phyloP scores from a whole-genome alignment of 1,140 invertebrate genomes.

The Drosophila murphyi region DNA sequence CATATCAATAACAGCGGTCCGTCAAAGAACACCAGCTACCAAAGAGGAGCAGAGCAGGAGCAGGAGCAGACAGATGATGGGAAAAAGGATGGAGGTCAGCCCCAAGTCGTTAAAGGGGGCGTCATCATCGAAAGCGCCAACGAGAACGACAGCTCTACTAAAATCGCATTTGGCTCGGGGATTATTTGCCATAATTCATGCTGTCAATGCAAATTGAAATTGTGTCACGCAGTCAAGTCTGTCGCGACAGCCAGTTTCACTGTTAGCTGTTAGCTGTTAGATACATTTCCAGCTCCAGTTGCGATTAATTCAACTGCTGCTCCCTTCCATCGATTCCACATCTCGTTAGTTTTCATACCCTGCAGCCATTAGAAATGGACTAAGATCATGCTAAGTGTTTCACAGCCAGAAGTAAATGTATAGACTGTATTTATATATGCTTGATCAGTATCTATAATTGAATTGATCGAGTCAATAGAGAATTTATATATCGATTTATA shows the following conservation, averaged over 20 bases:
- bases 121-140: background rate
- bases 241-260: conserved; percentile 8
- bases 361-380: no score
- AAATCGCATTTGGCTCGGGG: conserved; percentile 71
- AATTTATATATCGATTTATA: no score
- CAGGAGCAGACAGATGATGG: no score
- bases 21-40: background rate
- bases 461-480: no score
- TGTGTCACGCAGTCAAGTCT: conserved; percentile 75
- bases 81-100: conserved; percentile 13
- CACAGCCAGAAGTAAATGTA: background rate
- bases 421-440: background rate
- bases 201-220: conserved; percentile 83
- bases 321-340: conserved; percentile 38
- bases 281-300: conserved; percentile 13
- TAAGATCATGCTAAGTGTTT: background rate
- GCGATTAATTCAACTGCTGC: background rate
- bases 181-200: conserved; percentile 83
- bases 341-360: conserved; percentile 39
- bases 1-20: conserved; percentile 74
- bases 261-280: background rate
- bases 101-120: conserved; percentile 34
- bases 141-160: conserved; percentile 49
- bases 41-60: no score
- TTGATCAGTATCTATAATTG: no score